These are phyloP conservation scores for Octopus sinensis DNA, from an alignment of 1,140 invertebrate species.

Conservation along the genomic window DNA sequence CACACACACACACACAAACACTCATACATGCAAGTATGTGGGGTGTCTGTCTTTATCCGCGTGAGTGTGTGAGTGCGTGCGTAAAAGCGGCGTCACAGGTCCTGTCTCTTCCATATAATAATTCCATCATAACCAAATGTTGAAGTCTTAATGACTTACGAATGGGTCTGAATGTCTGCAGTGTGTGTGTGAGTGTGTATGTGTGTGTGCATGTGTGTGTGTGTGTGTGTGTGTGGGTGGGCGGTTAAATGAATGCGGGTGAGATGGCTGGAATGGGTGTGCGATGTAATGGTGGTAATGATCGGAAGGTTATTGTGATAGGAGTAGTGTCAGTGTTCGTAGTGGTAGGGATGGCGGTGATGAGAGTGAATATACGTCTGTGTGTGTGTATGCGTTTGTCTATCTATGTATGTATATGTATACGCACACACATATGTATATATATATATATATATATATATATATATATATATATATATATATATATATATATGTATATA, in stretches of 20 bases:
- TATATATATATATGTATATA: neutral
- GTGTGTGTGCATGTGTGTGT: neutral
- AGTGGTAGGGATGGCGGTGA: neutral
- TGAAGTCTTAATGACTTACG: neutral
- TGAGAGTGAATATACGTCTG: neutral
- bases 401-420: neutral
- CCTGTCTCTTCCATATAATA: too few relatives aligned
- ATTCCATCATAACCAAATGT: too few relatives aligned
- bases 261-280: neutral
- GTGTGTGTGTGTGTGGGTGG: too few relatives aligned
- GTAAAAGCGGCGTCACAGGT: too few relatives aligned
- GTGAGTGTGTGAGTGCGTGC: too few relatives aligned
- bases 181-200: neutral
- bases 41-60: too few relatives aligned
- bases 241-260: neutral
- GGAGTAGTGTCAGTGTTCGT: neutral
- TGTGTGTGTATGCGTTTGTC: neutral
- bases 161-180: neutral
- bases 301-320: too few relatives aligned
- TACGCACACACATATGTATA: neutral
- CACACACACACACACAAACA: neutral
- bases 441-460: conserved; percentile 5
- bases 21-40: neutral
- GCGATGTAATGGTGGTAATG: too few relatives aligned
- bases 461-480: neutral